phyloP scores from a whole-genome alignment of 2,113 vertebrate genomes.

The Ailurus styani region DNA sequence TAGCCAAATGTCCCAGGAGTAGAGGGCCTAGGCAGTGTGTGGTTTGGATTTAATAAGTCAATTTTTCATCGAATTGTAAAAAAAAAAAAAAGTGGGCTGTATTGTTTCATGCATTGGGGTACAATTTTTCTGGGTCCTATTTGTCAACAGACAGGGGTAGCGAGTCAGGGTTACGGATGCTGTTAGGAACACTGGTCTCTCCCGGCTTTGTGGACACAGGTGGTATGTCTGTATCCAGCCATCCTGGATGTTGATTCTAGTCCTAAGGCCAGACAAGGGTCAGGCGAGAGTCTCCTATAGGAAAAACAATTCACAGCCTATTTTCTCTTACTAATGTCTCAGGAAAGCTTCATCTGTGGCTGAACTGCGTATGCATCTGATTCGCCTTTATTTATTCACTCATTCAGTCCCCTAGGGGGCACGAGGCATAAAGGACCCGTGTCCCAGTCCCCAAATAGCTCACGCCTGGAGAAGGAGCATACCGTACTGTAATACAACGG shows the following conservation, averaged over 20 bases:
- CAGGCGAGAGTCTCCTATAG: neutral
- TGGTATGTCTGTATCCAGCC: neutral
- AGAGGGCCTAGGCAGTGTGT: fast-evolving
- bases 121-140: neutral
- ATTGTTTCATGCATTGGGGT: neutral
- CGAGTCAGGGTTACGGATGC: neutral
- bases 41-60: fast-evolving
- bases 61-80: no score
- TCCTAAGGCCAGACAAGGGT: neutral
- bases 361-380: fast-evolving
- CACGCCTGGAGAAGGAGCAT: neutral
- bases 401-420: no score
- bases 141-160: neutral
- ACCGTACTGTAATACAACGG: fast-evolving
- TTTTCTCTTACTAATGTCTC: neutral
- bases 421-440: fast-evolving
- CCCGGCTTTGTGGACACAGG: neutral
- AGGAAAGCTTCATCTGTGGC: neutral
- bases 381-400: neutral
- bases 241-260: fast-evolving
- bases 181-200: neutral
- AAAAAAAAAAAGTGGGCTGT: fast-evolving
- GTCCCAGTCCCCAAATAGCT: neutral
- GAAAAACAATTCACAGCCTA: neutral
- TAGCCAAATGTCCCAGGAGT: fast-evolving